Conservation (phyloP, 2,797 vertebrate species). For the Luscinia luscinia region DNA sequence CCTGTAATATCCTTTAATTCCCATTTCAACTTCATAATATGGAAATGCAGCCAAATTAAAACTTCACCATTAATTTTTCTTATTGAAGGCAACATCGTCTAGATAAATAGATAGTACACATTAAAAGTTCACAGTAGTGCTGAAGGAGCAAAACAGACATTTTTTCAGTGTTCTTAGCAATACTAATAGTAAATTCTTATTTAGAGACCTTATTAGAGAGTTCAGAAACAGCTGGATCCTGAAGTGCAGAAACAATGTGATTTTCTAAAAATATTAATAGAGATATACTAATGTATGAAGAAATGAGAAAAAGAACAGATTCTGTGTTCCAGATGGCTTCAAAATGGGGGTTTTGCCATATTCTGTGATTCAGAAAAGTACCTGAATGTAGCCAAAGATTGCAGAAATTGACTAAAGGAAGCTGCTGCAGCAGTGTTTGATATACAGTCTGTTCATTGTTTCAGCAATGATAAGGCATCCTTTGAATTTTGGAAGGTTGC, state of each 20-base stretch:
- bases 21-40: neutral
- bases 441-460: neutral
- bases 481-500: neutral
- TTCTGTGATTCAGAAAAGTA: neutral
- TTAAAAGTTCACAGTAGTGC: neutral
- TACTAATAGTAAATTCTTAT: neutral
- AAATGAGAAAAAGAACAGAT: neutral
- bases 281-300: neutral
- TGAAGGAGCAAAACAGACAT: neutral
- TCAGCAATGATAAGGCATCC: neutral
- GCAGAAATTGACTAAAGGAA: neutral
- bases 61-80: neutral
- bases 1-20: neutral
- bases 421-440: neutral
- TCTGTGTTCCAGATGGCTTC: neutral
- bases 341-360: neutral
- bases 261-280: neutral
- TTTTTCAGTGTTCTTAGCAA: neutral
- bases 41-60: neutral
- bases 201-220: neutral
- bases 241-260: neutral
- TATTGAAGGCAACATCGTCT: neutral
- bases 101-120: neutral
- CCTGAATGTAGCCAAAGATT: neutral
- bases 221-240: neutral